Evolutionary conservation across 2,797 vertebrate genomes (phyloP).

Genomic region (Oophaga sylvatica): DNA sequence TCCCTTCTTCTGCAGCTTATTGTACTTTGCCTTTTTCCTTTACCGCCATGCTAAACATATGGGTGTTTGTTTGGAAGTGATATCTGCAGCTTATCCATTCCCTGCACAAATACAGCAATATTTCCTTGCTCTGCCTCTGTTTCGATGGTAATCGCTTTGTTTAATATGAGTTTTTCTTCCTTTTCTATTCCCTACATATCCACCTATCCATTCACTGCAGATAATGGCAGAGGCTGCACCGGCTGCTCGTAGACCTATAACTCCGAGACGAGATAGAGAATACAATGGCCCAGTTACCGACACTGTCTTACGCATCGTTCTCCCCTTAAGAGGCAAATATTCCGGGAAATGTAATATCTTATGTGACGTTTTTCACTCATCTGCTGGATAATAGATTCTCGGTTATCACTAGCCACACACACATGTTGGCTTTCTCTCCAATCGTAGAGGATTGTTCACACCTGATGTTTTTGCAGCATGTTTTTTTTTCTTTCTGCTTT

Average conservation of each 20-base stretch:
- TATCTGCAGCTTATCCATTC: constrained; percentile 40
- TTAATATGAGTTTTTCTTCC: constrained; percentile 2
- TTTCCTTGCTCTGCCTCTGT: background rate
- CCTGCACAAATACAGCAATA: constrained; percentile 21
- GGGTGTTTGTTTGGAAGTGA: constrained; percentile 46
- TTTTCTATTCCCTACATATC: background rate
- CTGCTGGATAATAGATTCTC: background rate
- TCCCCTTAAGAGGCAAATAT: background rate
- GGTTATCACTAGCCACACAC: background rate
- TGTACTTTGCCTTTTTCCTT: constrained; percentile 49
- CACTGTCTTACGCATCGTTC: background rate
- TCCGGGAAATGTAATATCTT: background rate
- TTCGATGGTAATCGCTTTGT: constrained; percentile 2
- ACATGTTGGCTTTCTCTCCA: background rate
- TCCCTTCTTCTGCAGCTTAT: constrained; percentile 27
- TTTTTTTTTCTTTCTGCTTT: too few species aligned
- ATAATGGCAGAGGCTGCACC: background rate
- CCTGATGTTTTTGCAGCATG: too few species aligned
- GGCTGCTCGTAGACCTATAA: background rate
- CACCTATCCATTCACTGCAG: background rate
- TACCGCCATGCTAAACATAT: constrained; percentile 30
- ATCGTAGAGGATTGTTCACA: too few species aligned
- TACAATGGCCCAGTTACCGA: constrained; percentile 2
- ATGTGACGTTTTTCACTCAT: background rate
- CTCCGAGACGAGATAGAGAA: background rate